Conservation (phyloP, 2,888 invertebrate species). For the Diplazon laetatorius region DNA sequence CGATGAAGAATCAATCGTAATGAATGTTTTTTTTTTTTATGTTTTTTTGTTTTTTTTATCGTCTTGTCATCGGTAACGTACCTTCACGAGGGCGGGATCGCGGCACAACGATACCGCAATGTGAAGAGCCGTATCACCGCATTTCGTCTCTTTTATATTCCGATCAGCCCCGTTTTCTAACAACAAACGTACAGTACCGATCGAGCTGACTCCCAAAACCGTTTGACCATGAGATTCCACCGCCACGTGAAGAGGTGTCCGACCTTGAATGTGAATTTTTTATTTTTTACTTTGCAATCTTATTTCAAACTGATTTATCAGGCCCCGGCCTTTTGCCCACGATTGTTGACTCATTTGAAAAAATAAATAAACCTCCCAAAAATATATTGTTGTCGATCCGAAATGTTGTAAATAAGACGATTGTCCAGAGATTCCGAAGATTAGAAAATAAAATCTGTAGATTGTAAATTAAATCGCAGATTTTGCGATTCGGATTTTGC, state of each 20-base stretch:
- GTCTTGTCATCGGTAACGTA: conserved; percentile 64
- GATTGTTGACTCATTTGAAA: background rate
- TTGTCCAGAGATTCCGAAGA: too few relatives aligned
- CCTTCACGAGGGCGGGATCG: conserved; percentile 76
- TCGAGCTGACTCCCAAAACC: conserved; percentile 55
- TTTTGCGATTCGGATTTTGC: too few relatives aligned
- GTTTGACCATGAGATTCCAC: conserved; percentile 72
- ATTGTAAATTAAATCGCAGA: background rate
- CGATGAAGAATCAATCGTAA: background rate
- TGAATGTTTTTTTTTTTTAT: too few relatives aligned
- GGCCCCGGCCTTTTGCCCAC: too few relatives aligned
- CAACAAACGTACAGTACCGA: conserved; percentile 69
- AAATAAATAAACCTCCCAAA: too few relatives aligned
- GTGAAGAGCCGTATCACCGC: conserved; percentile 75
- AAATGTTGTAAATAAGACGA: too few relatives aligned
- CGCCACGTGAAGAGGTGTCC: conserved; percentile 77
- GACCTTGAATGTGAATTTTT: conserved; percentile 68
- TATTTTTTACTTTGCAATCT: too few relatives aligned
- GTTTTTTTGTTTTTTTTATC: too few relatives aligned
- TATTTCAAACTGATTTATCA: background rate
- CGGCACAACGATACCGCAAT: conserved; percentile 70
- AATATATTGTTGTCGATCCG: too few relatives aligned
- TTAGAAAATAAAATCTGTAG: too few relatives aligned
- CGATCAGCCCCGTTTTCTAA: conserved; percentile 74
- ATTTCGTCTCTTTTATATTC: conserved; percentile 68